Evolutionary conservation across 2,113 vertebrate species (phyloP), one percentile per base, ranked within the genome.

Genomic region (Leptosomus discolor): DNA sequence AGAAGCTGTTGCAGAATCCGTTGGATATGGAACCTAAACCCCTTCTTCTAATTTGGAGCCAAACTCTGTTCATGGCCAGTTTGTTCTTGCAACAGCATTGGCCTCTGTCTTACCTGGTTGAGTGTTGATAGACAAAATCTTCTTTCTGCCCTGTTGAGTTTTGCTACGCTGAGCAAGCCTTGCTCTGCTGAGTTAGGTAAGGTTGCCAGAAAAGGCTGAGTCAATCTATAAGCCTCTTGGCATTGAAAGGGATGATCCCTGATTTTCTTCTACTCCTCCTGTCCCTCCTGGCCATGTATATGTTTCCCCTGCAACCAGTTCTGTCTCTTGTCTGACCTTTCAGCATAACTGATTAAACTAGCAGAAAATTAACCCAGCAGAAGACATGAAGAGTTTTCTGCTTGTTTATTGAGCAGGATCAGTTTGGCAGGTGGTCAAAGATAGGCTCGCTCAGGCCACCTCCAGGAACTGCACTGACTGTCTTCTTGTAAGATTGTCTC

Each of bases 281-380:
- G 41, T 34, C 56, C 80, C 19, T 94, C 13, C 22, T 70, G 27
- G 29, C 30, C 68, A 26, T 20, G 10, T 4, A 1, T 30, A 16
- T 51, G n/a, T 74, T 84, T 81, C 57, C 75, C 29, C 12, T 78
- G 46, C 73, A 81, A 16, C 54, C 8, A 0, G 30, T 83, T 91
- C 73, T 94, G 84, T 9, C 45, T 91, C 83, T 71, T 68, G 5
- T 53, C 45, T 92, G 67, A 65, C 37, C 22, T 65, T 84, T 91
- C 39, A 48, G 29, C 74, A 79, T 36, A 57, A 41, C 16, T 86
- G 30, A 77, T 84, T 76, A 82, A 71, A 64, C 48, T 4, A 3
- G 11, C n/a, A 88, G 82, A 48, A 78, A 53, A 85, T 75, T 29
- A 94, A 73, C 15, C 17, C 46, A 61, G 20, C 22, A 57, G 60